phyloP scores from a whole-genome alignment of 2,797 vertebrate genomes.

The Hypotaenidia philippensis region DNA sequence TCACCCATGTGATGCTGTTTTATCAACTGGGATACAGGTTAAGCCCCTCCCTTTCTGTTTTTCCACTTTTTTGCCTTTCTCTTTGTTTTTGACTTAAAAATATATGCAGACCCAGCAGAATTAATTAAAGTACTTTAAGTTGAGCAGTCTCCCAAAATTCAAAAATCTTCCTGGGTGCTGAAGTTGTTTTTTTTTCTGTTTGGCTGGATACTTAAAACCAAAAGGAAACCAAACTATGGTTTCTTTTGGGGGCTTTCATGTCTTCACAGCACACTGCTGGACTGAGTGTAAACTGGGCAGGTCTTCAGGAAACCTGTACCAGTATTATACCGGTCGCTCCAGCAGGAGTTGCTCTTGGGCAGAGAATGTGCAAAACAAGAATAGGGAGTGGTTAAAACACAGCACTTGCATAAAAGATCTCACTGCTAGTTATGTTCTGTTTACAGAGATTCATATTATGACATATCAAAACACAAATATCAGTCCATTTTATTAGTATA shows the following conservation, averaged over 20 bases:
- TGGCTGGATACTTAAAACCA: constrained; percentile 1
- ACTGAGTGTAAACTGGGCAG: not conserved
- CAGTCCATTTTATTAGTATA: not conserved
- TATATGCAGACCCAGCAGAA: constrained; percentile 22
- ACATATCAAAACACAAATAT: not conserved
- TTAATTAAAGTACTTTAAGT: not conserved
- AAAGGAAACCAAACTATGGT: not conserved
- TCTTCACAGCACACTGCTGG: constrained; percentile 10
- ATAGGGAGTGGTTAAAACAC: constrained; percentile 35
- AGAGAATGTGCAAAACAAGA: constrained; percentile 62
- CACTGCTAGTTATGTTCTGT: constrained; percentile 13
- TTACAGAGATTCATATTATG: not conserved
- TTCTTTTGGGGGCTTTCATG: not conserved
- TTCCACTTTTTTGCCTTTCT: constrained; percentile 66
- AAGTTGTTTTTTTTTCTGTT: not conserved
- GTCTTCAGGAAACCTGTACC: not conserved
- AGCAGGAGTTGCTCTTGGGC: constrained; percentile 9
- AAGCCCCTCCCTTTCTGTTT: constrained; percentile 75
- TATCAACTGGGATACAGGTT: constrained; percentile 74
- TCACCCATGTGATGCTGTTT: constrained; percentile 79
- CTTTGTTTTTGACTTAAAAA: constrained; percentile 36
- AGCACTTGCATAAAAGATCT: not conserved
- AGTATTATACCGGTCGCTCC: not conserved
- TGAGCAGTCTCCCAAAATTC: not conserved
- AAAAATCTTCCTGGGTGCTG: constrained; percentile 21